These are phyloP conservation scores for Aspidiotus rigidus DNA, from an alignment of 2,888 invertebrate genomes.

Conservation along the genomic window DNA sequence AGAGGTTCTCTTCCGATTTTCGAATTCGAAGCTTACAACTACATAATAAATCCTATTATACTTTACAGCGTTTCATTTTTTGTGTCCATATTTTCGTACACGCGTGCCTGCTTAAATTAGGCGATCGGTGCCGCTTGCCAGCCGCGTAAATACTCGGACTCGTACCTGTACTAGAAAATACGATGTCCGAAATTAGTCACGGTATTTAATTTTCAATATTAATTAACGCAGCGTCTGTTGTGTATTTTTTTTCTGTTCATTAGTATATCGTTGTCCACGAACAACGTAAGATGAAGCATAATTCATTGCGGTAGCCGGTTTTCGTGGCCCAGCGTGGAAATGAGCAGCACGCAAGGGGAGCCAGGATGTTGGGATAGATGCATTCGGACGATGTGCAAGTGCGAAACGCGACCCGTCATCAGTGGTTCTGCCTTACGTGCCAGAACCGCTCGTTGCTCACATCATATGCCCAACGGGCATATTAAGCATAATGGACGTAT, in stretches of 20 bases:
- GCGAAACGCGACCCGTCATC: constrained; percentile 25
- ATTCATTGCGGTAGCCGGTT: constrained; percentile 8
- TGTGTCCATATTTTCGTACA: too few relatives aligned
- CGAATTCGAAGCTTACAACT: too few relatives aligned
- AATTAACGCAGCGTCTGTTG: too few relatives aligned
- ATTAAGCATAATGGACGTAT: constrained; percentile 22
- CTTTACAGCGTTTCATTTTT: too few relatives aligned
- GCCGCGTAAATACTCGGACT: too few relatives aligned
- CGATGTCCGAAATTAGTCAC: constrained; percentile 23
- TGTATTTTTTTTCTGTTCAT: constrained; percentile 5
- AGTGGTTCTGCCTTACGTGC: constrained; percentile 27
- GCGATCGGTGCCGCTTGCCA: too few relatives aligned
- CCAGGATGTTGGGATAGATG: constrained; percentile 33
- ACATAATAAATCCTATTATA: too few relatives aligned
- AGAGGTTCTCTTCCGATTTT: too few relatives aligned
- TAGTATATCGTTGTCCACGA: constrained; percentile 6
- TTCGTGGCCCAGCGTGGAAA: constrained; percentile 15
- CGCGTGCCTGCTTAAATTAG: too few relatives aligned
- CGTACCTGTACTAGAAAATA: neutral
- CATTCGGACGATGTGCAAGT: constrained; percentile 34
- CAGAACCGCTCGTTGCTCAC: constrained; percentile 24
- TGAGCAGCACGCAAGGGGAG: constrained; percentile 30
- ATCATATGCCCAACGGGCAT: constrained; percentile 23
- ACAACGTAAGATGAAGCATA: constrained; percentile 5
- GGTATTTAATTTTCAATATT: constrained; percentile 12